Evolutionary conservation across 2,797 vertebrate species (phyloP).

Genomic region (Coracias cyanogaster): DNA sequence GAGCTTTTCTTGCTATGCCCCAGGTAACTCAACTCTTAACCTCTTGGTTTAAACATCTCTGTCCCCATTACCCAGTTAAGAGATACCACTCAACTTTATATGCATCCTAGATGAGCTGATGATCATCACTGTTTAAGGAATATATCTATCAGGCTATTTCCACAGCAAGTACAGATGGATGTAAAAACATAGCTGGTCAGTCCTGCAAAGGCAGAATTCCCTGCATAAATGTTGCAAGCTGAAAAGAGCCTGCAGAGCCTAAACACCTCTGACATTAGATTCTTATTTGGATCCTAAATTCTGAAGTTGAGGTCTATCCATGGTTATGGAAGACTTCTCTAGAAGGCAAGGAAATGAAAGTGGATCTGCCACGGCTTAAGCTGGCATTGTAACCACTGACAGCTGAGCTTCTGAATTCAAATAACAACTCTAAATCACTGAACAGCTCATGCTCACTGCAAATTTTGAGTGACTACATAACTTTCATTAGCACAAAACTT

Average conservation of each 20-base stretch:
- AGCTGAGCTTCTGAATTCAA: neutral
- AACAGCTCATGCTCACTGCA: neutral
- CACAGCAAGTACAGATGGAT: neutral
- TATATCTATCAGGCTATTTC: neutral
- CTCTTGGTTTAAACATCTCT: neutral
- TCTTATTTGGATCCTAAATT: neutral
- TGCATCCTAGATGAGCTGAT: neutral
- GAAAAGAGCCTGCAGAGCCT: neutral
- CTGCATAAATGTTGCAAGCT: neutral
- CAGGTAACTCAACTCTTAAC: neutral
- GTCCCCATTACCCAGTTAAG: neutral
- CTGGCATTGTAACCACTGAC: neutral
- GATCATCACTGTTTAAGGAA: neutral
- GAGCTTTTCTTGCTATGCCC: neutral
- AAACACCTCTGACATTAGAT: neutral
- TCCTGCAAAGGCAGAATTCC: neutral
- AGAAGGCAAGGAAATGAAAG: neutral
- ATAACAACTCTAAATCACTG: neutral
- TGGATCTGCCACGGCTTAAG: neutral
- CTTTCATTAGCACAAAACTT: neutral
- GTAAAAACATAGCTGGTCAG: neutral
- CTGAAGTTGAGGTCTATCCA: neutral
- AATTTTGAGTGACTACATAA: neutral
- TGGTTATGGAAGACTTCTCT: neutral
- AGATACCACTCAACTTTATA: neutral